phyloP scores from a whole-genome alignment of 2,113 vertebrate species.

The Sander lucioperca region DNA sequence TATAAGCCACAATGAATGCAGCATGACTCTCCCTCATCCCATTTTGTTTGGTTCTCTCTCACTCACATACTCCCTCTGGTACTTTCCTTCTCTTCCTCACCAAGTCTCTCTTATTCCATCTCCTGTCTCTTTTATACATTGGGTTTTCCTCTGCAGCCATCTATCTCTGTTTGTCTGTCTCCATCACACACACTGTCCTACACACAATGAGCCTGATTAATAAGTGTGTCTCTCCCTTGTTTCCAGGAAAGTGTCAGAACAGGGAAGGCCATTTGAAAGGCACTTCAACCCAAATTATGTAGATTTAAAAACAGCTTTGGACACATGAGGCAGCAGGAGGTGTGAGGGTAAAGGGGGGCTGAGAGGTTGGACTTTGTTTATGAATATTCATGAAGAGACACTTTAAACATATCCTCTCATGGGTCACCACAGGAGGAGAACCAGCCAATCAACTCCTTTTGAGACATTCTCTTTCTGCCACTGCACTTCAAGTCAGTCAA shows the following conservation, averaged over 20 bases:
- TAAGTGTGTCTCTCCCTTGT: slow-evolving; percentile 76
- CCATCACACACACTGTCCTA: background rate
- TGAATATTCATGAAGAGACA: slow-evolving; percentile 81
- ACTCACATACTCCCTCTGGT: background rate
- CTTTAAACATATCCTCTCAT: slow-evolving; percentile 71
- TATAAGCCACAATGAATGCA: slow-evolving; percentile 14
- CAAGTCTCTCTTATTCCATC: background rate
- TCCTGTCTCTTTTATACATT: background rate
- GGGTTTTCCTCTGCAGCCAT: slow-evolving; percentile 9
- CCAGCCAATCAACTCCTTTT: slow-evolving; percentile 67
- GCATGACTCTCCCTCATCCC: slow-evolving; percentile 10
- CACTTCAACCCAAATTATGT: slow-evolving; percentile 85
- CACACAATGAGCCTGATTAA: slow-evolving; percentile 80
- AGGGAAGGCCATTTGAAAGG: slow-evolving; percentile 82
- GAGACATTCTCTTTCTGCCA: slow-evolving; percentile 28
- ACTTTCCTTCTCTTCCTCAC: background rate
- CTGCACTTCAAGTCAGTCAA: slow-evolving; percentile 32
- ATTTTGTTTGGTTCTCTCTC: background rate
- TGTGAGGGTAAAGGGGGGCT: slow-evolving; percentile 20
- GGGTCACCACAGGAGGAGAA: slow-evolving; percentile 58
- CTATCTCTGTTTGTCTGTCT: slow-evolving; percentile 4
- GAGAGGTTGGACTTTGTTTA: slow-evolving; percentile 42
- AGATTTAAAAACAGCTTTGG: slow-evolving; percentile 82
- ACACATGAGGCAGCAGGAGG: slow-evolving; percentile 66
- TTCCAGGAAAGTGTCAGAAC: slow-evolving; percentile 73